Evolutionary conservation across 2,888 invertebrate species (phyloP).

Genomic region (Capitulum mitella): DNA sequence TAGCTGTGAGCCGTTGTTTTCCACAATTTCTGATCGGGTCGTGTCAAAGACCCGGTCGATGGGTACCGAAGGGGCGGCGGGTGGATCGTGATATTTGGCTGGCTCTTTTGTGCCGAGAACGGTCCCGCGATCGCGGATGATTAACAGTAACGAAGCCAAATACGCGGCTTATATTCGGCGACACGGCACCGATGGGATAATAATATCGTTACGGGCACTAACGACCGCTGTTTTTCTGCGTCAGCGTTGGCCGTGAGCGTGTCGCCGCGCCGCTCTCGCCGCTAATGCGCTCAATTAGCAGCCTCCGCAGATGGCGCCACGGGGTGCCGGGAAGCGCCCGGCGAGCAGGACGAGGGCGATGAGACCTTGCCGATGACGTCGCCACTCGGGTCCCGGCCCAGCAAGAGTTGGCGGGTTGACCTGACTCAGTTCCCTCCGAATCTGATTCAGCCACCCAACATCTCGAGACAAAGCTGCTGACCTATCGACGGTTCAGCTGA

Average conservation of each 20-base stretch:
- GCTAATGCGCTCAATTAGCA: not conserved
- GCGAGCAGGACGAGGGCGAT: not conserved
- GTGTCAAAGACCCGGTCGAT: too few relatives aligned
- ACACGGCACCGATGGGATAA: not conserved
- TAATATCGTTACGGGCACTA: not conserved
- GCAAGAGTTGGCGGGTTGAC: too few relatives aligned
- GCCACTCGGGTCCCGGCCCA: too few relatives aligned
- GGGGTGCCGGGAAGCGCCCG: not conserved
- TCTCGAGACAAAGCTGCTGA: too few relatives aligned
- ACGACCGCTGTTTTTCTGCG: not conserved
- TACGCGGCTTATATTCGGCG: not conserved
- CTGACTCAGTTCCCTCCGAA: too few relatives aligned
- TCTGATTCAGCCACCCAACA: too few relatives aligned
- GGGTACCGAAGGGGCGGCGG: not conserved
- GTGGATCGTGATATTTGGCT: not conserved
- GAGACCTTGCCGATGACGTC: too few relatives aligned
- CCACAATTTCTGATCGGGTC: too few relatives aligned
- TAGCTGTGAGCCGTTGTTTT: too few relatives aligned
- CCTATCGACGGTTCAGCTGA: too few relatives aligned
- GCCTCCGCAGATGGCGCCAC: not conserved
- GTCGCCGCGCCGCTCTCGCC: not conserved
- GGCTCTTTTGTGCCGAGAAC: not conserved
- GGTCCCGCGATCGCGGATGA: not conserved
- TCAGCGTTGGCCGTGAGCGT: not conserved
- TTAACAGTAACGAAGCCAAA: constrained; percentile 15